Evolutionary conservation across 2,888 invertebrate genomes (phyloP), one percentile per base, ranked within the genome.

Genomic region (Erpobdella octoculata): DNA sequence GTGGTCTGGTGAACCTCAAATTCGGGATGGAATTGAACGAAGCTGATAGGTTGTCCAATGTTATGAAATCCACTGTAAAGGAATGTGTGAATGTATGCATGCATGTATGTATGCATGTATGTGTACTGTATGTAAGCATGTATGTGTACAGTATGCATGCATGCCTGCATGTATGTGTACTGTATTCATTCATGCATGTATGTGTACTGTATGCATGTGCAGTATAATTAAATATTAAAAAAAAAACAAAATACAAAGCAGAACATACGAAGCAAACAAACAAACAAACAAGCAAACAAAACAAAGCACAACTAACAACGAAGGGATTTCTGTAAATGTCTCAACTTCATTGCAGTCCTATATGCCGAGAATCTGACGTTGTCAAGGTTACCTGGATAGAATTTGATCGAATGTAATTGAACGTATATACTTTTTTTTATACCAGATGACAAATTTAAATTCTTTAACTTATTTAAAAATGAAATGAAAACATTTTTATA

Each of bases 331-430:
- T 98, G 98, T 77, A 99, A 90, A 31, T 93, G 90, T 74, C 98
- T 87, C 70, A 99, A 87, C 84, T 99, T 98, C 87, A 98, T 90
- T 68, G 96, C 96, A 15, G 97, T 98, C 78, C 98, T 88, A 85
- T 98, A 98, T 59, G 97, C 98, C 21, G 96, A 95, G 86, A 96
- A 98, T 74, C 94, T 89, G 70, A 98, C 94, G 84, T 95, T 93
- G 86, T 98, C 98, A 78, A 96, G 88, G 83, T 95, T 92, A 25
- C 78, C 81, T 81, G 78, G 9, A 77, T 41, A 9, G 41, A 9
- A 18, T 41, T 18, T 18, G 41, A 41, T 18, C 41, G 41, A 18
- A 18, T 41, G 9, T 18, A 18, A 41, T 18, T 18, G 41, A 41
- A n/a, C n/a, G n/a, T n/a, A n/a, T n/a, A n/a, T n/a, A n/a, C n/a